Base-by-base conservation (phyloP, 2,888 invertebrate genomes). In the Operophtera brumata region DNA sequence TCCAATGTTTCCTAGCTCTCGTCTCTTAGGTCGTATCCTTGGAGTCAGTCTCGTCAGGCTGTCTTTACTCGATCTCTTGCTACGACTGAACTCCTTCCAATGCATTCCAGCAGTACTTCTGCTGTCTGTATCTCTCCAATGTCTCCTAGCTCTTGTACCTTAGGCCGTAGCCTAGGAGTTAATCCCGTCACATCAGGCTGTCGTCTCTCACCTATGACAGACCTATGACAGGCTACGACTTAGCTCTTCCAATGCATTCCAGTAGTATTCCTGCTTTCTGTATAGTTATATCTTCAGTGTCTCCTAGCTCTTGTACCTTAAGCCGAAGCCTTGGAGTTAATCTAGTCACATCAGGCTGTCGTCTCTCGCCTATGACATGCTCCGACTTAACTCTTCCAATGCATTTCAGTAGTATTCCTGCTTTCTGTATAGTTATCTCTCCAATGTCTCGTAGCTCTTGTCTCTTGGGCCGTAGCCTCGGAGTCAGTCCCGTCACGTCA, bases 141-240 rank as follows among this genome's bases (percentile, higher is more conserved):
- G 11, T 13, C 55, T 55, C 60, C 51, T 46, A 11, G 26, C 55
- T 50, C 69, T 64, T 45, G 13, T 67, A 28, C 13, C 64, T 67
- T 70, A 62, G 7, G 20, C 69, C 70, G 48, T 45, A 47, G 48
- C 51, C 45, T 49, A 52, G 61, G 69, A 75, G 75, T 74, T 73
- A 72, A 64, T 70, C 67, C 69, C 72, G 74, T 83, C 84, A 78
- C 77, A 76, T 84, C 85, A 82, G 69, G 67, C 71, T 74, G n/a
- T n/a, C n/a, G 85, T 80, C 83, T 77, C 75, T 69, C 72, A 65
- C 57, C 78, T 80, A 81, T 86, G n/a, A n/a, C n/a, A n/a, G n/a
- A n/a, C n/a, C n/a, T n/a, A n/a, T n/a, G 88, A 88, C 86, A 85
- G 77, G 66, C 73, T 75, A 75, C 80, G 79, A 83, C 84, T 82